A percentile compares a stretch with the other conserved stretches of the same genome.
Evolutionary conservation across 2,888 invertebrate genomes (phyloP).

Genomic region (Hipparchia sbordonii): DNA sequence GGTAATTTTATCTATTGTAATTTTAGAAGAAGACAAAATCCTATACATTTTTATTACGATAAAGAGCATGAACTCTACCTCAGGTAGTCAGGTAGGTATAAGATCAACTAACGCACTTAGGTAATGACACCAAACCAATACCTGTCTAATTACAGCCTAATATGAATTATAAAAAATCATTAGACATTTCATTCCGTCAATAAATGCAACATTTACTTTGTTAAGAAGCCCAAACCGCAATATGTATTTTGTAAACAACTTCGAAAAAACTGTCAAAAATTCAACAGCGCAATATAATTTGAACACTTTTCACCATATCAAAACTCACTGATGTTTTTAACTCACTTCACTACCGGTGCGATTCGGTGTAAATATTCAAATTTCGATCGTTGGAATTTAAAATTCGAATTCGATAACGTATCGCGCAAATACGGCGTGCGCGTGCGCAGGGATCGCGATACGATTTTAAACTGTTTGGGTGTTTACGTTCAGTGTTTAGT

Average conservation of each 20-base stretch:
- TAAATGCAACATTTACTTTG: not conserved
- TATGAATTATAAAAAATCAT: not conserved
- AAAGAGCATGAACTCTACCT: no score
- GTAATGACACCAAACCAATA: no score
- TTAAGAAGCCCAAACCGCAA: slow-evolving; percentile 12
- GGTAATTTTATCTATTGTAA: no score
- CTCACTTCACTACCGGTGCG: slow-evolving; percentile 28
- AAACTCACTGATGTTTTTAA: slow-evolving; percentile 8
- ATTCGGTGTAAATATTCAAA: slow-evolving; percentile 16
- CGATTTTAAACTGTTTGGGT: slow-evolving; percentile 65
- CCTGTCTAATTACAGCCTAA: not conserved
- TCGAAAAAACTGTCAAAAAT: not conserved
- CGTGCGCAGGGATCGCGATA: slow-evolving; percentile 74
- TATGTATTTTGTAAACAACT: slow-evolving; percentile 8
- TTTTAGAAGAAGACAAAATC: no score
- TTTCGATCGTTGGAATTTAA: slow-evolving; percentile 37
- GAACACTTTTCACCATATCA: slow-evolving; percentile 6
- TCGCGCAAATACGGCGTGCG: slow-evolving; percentile 51
- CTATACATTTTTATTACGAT: no score
- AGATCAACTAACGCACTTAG: no score
- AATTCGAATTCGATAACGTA: slow-evolving; percentile 44
- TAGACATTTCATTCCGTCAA: not conserved
- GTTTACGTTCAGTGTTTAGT: slow-evolving; percentile 28
- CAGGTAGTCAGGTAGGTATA: no score
- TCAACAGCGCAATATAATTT: not conserved